These are phyloP conservation scores for Bedellia somnulentella DNA, from an alignment of 2,888 invertebrate species.

Conservation along the genomic window DNA sequence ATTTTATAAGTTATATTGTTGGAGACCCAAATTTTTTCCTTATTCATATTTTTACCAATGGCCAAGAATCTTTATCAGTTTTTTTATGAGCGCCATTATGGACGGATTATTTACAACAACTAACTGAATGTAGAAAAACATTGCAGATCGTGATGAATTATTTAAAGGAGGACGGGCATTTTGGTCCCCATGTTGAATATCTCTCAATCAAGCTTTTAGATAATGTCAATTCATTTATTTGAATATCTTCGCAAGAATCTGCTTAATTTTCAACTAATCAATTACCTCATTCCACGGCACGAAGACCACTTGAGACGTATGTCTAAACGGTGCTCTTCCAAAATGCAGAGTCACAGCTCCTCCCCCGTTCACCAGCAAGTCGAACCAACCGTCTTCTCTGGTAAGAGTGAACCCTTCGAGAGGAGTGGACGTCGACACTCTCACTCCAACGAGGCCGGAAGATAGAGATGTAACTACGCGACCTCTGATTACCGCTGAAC, in stretches of 20 bases:
- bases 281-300: slow-evolving; percentile 94
- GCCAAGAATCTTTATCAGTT: too few relatives aligned
- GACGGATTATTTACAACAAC: too few relatives aligned
- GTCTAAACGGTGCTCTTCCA: slow-evolving; percentile 87
- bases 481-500: slow-evolving; percentile 95
- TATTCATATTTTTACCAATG: too few relatives aligned
- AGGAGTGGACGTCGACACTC: slow-evolving; percentile 93
- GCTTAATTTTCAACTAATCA: background rate
- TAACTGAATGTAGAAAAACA: too few relatives aligned
- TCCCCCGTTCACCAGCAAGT: slow-evolving; percentile 98
- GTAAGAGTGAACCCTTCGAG: slow-evolving; percentile 95
- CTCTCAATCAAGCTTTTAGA: too few relatives aligned
- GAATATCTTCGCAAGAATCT: background rate
- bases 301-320: slow-evolving; percentile 84
- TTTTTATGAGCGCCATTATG: too few relatives aligned
- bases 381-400: slow-evolving; percentile 94
- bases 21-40: too few relatives aligned
- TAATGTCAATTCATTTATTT: too few relatives aligned
- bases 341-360: slow-evolving; percentile 95
- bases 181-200: too few relatives aligned
- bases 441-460: slow-evolving; percentile 91
- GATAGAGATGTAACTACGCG: slow-evolving; percentile 89
- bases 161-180: too few relatives aligned
- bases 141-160: too few relatives aligned
- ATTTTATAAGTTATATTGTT: too few relatives aligned